phyloP scores from a whole-genome alignment of 2,113 vertebrate species.

The Struthio camelus region DNA sequence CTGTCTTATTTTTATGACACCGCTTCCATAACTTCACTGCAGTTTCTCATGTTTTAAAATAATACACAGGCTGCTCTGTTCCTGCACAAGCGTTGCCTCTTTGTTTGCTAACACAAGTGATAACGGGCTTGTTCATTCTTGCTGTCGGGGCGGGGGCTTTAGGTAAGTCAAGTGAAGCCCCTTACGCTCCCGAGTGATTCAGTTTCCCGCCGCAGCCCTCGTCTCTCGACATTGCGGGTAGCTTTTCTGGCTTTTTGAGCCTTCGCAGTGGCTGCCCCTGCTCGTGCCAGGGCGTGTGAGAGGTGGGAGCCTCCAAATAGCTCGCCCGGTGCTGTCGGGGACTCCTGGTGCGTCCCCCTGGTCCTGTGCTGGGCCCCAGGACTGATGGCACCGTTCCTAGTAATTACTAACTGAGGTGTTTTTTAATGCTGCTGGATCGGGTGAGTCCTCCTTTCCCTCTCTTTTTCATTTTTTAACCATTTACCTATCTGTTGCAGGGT shows the following conservation, averaged over 20 bases:
- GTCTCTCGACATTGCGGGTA: background rate
- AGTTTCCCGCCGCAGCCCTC: background rate
- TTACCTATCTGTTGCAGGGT: background rate
- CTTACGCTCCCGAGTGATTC: background rate
- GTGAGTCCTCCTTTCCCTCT: background rate
- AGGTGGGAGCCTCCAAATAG: background rate
- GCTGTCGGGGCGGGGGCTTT: background rate
- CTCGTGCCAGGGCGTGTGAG: rapidly evolving
- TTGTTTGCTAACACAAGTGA: background rate
- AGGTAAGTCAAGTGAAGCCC: background rate
- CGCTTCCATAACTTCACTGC: background rate
- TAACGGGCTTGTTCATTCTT: background rate
- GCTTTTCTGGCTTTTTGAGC: background rate
- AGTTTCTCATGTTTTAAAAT: background rate
- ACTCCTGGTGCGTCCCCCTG: background rate
- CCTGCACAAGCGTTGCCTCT: background rate
- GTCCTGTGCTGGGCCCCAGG: background rate
- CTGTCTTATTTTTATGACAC: background rate
- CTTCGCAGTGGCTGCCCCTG: background rate
- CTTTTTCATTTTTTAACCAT: background rate
- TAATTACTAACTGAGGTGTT: background rate
- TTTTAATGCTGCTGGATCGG: background rate
- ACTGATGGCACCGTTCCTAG: background rate
- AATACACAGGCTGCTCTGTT: background rate
- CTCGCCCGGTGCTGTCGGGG: background rate